phyloP scores from a whole-genome alignment of 2,113 vertebrate genomes.

The Halichoerus grypus region DNA sequence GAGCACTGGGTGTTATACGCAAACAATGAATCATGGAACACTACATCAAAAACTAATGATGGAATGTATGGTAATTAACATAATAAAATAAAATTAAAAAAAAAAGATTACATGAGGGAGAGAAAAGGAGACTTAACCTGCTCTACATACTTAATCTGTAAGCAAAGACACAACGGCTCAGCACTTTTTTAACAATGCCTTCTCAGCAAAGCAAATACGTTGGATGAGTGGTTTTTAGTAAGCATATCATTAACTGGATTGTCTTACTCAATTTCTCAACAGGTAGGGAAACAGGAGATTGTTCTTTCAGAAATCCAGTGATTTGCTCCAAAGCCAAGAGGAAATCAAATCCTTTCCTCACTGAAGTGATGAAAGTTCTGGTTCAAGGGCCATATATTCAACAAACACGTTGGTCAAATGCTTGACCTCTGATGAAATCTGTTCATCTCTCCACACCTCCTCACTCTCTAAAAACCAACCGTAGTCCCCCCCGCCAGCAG shows the following conservation, averaged over 20 bases:
- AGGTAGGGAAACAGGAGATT: background rate
- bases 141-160: constrained; percentile 31
- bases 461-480: background rate
- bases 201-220: background rate
- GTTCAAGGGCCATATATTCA: background rate
- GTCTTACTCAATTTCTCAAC: constrained; percentile 38
- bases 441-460: background rate
- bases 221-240: constrained; percentile 11
- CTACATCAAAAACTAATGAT: too few species aligned
- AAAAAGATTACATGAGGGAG: background rate
- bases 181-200: background rate
- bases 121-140: background rate
- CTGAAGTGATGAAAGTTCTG: background rate
- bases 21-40: too few species aligned
- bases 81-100: too few species aligned
- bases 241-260: constrained; percentile 28
- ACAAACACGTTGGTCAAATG: background rate
- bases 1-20: too few species aligned
- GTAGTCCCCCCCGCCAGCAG: background rate
- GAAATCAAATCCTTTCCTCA: constrained; percentile 45
- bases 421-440: background rate
- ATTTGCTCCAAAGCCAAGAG: constrained; percentile 11
- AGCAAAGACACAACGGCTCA: background rate
- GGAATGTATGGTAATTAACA: too few species aligned
- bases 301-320: constrained; percentile 34